Conservation (phyloP, 2,888 invertebrate genomes). For the Phaonia tiefii region DNA sequence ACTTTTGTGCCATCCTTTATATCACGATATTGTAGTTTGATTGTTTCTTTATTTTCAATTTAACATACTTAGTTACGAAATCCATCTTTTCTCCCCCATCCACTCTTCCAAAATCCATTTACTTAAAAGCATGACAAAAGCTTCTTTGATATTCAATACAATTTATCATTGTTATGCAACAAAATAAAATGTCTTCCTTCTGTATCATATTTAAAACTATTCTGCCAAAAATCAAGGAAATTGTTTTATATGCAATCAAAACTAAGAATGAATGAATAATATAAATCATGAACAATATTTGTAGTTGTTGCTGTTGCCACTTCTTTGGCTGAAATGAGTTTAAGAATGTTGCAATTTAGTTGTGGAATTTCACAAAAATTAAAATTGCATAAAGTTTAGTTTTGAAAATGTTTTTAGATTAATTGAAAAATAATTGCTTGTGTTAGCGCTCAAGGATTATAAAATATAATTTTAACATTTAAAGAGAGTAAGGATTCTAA, state of each 20-base stretch:
- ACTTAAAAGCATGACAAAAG: too few relatives aligned
- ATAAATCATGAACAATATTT: background rate
- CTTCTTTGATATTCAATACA: background rate
- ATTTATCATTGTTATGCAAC: constrained; percentile 1
- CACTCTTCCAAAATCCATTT: too few relatives aligned
- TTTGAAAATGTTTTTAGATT: too few relatives aligned
- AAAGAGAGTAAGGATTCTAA: too few relatives aligned
- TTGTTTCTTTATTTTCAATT: background rate
- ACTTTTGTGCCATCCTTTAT: background rate
- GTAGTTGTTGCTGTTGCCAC: too few relatives aligned
- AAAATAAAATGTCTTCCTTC: background rate
- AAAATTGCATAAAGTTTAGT: too few relatives aligned
- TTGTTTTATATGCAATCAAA: constrained; percentile 11
- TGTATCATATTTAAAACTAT: background rate
- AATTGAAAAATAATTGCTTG: too few relatives aligned
- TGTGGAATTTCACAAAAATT: too few relatives aligned
- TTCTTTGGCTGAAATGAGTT: too few relatives aligned
- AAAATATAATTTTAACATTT: too few relatives aligned
- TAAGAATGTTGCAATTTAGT: too few relatives aligned
- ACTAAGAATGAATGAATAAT: background rate
- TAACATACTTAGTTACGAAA: background rate
- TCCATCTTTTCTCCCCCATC: background rate
- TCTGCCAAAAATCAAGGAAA: constrained; percentile 13
- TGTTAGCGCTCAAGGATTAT: too few relatives aligned
- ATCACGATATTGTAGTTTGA: background rate